Percentiles rank a stretch among this genome's conserved stretches.
Evolutionary conservation across 2,888 invertebrate genomes (phyloP).

Genomic region (Timema cristinae): DNA sequence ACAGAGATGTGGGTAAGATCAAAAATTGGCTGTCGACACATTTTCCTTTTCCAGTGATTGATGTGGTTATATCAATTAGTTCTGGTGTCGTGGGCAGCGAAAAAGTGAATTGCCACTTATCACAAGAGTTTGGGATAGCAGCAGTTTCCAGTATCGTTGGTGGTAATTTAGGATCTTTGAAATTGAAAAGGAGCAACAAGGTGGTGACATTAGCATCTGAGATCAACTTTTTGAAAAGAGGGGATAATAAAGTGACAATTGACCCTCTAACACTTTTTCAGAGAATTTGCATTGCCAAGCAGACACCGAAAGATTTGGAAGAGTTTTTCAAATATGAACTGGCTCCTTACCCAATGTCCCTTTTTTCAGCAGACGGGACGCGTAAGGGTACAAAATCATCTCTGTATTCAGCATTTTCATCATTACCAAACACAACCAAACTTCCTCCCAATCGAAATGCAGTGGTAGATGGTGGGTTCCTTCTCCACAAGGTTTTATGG

Average conservation of each 20-base stretch:
- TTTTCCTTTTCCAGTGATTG: constrained; percentile 8
- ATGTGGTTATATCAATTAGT: constrained; percentile 11
- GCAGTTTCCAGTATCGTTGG: constrained; percentile 26
- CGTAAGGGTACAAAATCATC: constrained; percentile 4
- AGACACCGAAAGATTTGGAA: not conserved
- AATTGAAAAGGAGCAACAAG: constrained; percentile 28
- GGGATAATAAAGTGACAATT: not conserved
- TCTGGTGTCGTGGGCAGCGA: constrained; percentile 29
- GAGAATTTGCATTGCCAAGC: constrained; percentile 8
- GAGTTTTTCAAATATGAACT: constrained; percentile 4
- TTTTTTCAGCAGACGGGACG: not conserved
- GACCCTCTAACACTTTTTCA: constrained; percentile 2
- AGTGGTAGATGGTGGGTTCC: not conserved
- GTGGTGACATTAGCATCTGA: not conserved
- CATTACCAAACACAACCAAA: not conserved
- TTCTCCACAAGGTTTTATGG: constrained; percentile 2
- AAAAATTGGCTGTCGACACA: not conserved
- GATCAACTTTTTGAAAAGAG: not conserved
- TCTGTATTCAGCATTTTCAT: not conserved
- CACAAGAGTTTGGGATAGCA: constrained; percentile 26
- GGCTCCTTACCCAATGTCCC: not conserved
- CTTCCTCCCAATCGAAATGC: not conserved
- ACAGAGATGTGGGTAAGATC: not conserved
- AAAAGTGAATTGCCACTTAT: constrained; percentile 32
- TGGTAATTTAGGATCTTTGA: constrained; percentile 27